Percentiles rank a stretch among this genome's conserved stretches.
These are phyloP conservation scores for Spermophilus dauricus DNA, from an alignment of 2,113 vertebrate species.

Conservation along the genomic window DNA sequence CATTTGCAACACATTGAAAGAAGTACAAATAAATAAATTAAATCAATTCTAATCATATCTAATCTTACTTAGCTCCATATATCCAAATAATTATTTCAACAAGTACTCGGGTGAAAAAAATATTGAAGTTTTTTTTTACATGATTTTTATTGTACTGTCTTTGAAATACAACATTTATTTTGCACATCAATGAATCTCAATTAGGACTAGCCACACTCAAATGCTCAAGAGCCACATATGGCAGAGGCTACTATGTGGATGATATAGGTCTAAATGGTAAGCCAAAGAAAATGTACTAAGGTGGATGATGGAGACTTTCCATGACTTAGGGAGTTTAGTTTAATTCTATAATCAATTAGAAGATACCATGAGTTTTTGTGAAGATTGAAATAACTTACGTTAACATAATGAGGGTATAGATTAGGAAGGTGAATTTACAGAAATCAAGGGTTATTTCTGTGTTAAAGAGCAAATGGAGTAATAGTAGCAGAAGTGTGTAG, in stretches of 20 bases:
- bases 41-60: background rate
- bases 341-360: background rate
- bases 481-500: background rate
- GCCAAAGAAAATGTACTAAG: background rate
- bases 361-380: background rate
- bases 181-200: background rate
- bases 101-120: background rate
- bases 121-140: background rate
- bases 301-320: background rate
- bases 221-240: background rate
- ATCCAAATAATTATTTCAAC: constrained; percentile 13
- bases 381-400: background rate
- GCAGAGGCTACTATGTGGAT: background rate
- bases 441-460: constrained; percentile 4
- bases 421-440: background rate
- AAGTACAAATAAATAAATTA: background rate
- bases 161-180: background rate
- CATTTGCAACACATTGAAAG: background rate
- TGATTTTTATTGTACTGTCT: background rate
- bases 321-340: background rate
- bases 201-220: background rate
- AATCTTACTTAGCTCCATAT: background rate
- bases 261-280: background rate
- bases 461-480: background rate
- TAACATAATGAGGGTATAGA: background rate